Base-by-base conservation (phyloP, 2,888 invertebrate genomes). In the Tuberolachnus salignus region DNA sequence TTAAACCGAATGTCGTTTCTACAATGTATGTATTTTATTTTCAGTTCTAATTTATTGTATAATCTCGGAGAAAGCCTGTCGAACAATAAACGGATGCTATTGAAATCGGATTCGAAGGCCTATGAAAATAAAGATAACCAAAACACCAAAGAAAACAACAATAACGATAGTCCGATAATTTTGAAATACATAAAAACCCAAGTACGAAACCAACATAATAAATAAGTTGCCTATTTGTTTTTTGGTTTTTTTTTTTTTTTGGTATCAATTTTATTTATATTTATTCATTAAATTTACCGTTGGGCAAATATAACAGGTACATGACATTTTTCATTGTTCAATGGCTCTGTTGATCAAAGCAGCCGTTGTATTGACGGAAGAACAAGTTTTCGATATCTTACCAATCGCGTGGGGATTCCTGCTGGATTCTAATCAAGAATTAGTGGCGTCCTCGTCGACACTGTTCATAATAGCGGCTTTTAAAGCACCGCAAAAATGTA, bases 381-480 rank as follows among this genome's bases (percentile, higher is more conserved):
- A 95, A 64, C 88, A 94, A 83, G 95, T 96, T 83, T 88, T 91
- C 3, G 95, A 96, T 83, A 91, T 96, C 53, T 89, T 98, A 81
- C 94, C 95, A 0, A 93, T 96, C 0, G 94, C 97, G 0, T 99
- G 99, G 99, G 95, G 97, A 84, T 88, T 99, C 21, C 87, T 99
- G 8, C 86, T 98, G 59, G 98, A 99, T 84, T 90, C 91, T n/a
- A 97, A 97, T 84, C 89, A 94, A 82, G 94, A 94, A 85, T 91
- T 94, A 11, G 90, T 93, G 53, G 92, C 94, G 0, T 90, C 92
- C 67, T 93, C 94, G 46, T 95, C 97, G 0, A 92, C 96, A 0
- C 87, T 97, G 21, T 97, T 98, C 85, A 94, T 98, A 82, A 89
- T 98, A 81, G 92, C 94, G 1, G 95, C 98, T 0, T 97, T 98